These are phyloP conservation scores for Morpho achilles DNA, from an alignment of 2,888 invertebrate species.

Conservation along the genomic window DNA sequence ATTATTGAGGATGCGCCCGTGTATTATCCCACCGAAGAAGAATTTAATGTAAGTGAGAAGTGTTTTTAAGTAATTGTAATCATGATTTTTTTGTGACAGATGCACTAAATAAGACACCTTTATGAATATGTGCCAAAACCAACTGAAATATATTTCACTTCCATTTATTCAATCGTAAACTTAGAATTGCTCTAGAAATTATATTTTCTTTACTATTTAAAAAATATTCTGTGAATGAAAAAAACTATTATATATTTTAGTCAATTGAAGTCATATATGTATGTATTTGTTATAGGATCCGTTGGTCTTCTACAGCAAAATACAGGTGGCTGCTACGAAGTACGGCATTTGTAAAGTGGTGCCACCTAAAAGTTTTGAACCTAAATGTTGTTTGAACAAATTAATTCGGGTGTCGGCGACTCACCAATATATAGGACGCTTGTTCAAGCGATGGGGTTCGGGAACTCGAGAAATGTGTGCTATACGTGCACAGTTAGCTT, in stretches of 20 bases:
- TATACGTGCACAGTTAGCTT: constrained; percentile 88
- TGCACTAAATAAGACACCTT: no score
- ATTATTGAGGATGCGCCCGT: neutral
- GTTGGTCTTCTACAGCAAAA: constrained; percentile 89
- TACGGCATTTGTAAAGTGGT: constrained; percentile 94
- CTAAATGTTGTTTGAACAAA: constrained; percentile 89
- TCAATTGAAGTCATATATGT: neutral
- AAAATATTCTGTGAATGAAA: no score
- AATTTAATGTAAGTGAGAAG: constrained; percentile 8
- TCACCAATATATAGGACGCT: constrained; percentile 93
- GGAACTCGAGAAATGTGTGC: constrained; percentile 91
- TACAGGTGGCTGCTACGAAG: constrained; percentile 85
- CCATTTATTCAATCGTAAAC: no score
- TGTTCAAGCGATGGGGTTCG: constrained; percentile 93
- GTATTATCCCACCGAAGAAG: constrained; percentile 7
- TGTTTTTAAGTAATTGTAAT: neutral
- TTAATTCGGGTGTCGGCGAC: constrained; percentile 92
- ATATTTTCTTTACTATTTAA: neutral
- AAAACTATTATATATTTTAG: neutral
- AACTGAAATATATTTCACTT: no score
- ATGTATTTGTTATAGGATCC: constrained; percentile 81
- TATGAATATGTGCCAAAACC: no score
- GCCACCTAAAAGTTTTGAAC: constrained; percentile 87
- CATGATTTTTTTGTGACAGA: no score
- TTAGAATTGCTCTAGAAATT: no score